Base-by-base conservation (phyloP, 2,113 vertebrate species). In the Pluvianellus socialis region DNA sequence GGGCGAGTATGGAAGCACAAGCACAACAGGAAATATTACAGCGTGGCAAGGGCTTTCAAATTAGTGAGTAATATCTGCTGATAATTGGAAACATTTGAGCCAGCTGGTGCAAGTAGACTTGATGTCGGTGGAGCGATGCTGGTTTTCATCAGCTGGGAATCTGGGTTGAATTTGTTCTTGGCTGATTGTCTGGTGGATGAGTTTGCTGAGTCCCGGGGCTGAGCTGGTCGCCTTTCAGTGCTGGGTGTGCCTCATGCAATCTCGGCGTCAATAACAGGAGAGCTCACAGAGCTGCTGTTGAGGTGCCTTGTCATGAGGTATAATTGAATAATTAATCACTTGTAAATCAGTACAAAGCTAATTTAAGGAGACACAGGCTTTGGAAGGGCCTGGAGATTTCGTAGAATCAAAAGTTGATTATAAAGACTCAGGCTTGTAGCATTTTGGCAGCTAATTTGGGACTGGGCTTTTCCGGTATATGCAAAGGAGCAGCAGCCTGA, bases 131-230 rank as follows among this genome's bases (percentile, higher is more conserved):
- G 40, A 62, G 40, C 55, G 76, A 94, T 28, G 49, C 77, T 88
- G 89, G 38, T 95, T 96, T 97, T 92, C 91, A 71, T 96, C 94
- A 83, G 38, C 81, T 86, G 80, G 59, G 71, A 91, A 56, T 95
- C 89, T 95, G 87, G 89, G 71, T 58, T 94, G 70, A 58, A 92
- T 95, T 94, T 92, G 26, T 86, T 85, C 58, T 89, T 0, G 0
- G 47, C 55, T 92, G 88, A 49, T 73, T 66, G 77, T 71, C 47
- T 87, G 47, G 53, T 66, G 85, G 40, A 11, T 58, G 87, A 55
- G 75, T 85, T 75, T 85, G 66, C 53, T 26, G 65, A 82, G 50
- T 58, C 88, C 72, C 76, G 84, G 50, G 71, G 63, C 79, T 94
- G 63, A 61, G 82, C 71, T 91, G 84, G 71, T 74, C 50, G 10